Conservation (phyloP, 2,797 vertebrate genomes). For the Ataeniobius toweri region DNA sequence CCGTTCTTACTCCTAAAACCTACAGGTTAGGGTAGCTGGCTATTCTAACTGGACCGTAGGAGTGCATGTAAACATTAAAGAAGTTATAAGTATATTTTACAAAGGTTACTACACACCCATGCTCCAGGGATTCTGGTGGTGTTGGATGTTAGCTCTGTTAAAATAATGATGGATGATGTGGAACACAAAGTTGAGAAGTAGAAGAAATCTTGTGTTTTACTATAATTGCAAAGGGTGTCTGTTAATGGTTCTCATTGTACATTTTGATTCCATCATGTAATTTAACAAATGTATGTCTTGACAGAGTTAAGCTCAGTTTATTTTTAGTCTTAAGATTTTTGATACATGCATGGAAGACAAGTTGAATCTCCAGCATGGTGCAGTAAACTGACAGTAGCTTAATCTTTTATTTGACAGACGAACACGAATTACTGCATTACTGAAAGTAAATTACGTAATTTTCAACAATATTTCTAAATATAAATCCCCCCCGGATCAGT, state of each 20-base stretch:
- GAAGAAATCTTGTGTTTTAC: neutral
- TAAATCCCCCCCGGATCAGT: too few species aligned
- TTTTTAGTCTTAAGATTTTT: too few species aligned
- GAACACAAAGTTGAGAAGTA: neutral
- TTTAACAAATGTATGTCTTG: too few species aligned
- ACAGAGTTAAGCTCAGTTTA: too few species aligned
- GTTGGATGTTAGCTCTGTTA: neutral
- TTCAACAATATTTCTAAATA: too few species aligned
- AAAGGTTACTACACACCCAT: neutral
- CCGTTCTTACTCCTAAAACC: neutral
- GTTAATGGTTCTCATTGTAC: neutral
- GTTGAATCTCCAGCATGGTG: too few species aligned
- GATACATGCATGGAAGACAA: too few species aligned
- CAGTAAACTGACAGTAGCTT: too few species aligned
- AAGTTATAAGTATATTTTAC: neutral
- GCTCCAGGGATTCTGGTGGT: neutral
- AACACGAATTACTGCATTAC: too few species aligned
- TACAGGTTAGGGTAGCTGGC: neutral
- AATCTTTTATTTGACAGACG: too few species aligned
- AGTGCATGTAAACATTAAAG: neutral
- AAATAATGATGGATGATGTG: neutral
- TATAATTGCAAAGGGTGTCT: neutral
- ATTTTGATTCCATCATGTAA: neutral
- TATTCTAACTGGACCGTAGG: neutral
- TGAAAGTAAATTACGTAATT: too few species aligned